phyloP scores from a whole-genome alignment of 2,888 invertebrate species.

The Acleris sparsana region DNA sequence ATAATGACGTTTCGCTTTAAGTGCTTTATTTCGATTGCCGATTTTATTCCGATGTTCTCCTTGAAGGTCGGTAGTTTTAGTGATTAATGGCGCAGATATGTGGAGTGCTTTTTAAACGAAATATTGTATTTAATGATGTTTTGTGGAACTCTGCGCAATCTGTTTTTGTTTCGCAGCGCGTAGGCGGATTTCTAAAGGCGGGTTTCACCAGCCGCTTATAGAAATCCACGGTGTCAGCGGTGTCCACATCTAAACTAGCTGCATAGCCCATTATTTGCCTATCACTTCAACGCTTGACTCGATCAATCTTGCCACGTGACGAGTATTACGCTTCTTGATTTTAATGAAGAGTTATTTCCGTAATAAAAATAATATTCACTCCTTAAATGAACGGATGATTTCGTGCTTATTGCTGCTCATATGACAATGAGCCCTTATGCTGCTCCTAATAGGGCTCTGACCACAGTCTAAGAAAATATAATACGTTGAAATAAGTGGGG shows the following conservation, averaged over 20 bases:
- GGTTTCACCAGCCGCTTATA: slow-evolving; percentile 44
- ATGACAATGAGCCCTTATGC: slow-evolving; percentile 53
- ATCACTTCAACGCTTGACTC: slow-evolving; percentile 53
- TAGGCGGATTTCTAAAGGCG: slow-evolving; percentile 61
- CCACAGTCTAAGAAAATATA: slow-evolving; percentile 41
- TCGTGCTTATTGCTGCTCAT: slow-evolving; percentile 47
- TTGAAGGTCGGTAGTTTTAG: slow-evolving; percentile 82
- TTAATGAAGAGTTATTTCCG: slow-evolving; percentile 50
- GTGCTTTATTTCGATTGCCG: slow-evolving; percentile 84
- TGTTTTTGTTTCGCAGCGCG: slow-evolving; percentile 65
- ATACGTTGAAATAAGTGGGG: slow-evolving; percentile 38
- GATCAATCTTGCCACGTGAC: slow-evolving; percentile 41
- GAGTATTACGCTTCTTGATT: slow-evolving; percentile 47
- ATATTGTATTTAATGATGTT: slow-evolving; percentile 83
- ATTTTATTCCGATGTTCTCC: slow-evolving; percentile 82
- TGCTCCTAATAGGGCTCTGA: slow-evolving; percentile 46
- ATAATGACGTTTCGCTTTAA: slow-evolving; percentile 84
- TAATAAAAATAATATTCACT: slow-evolving; percentile 52
- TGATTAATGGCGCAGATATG: slow-evolving; percentile 82
- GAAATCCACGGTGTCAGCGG: slow-evolving; percentile 50
- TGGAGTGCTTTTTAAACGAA: slow-evolving; percentile 82
- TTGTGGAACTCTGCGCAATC: slow-evolving; percentile 68
- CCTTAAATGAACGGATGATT: slow-evolving; percentile 50
- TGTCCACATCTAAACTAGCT: slow-evolving; percentile 57
- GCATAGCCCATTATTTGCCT: slow-evolving; percentile 53